These are phyloP conservation scores for Athripsodes cinereus DNA, from an alignment of 2,888 invertebrate species.

Conservation along the genomic window DNA sequence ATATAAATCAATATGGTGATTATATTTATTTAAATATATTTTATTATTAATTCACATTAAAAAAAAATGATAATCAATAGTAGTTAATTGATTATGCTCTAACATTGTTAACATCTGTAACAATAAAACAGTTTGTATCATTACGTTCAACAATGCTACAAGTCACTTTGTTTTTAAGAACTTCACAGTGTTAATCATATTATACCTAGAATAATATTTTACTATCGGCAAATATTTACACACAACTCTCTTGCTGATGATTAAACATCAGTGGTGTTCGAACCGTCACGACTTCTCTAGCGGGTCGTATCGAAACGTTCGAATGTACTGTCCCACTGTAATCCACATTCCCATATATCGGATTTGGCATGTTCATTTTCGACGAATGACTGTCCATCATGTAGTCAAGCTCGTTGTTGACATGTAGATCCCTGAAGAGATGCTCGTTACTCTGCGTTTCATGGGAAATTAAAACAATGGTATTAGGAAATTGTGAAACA, in stretches of 20 bases:
- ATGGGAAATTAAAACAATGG: neutral
- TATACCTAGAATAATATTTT: too few species aligned
- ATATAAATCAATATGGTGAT: too few species aligned
- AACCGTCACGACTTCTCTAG: constrained; percentile 59
- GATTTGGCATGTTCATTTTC: constrained; percentile 11
- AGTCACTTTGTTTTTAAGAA: too few species aligned
- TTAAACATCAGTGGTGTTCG: constrained; percentile 62
- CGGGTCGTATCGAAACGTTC: constrained; percentile 28
- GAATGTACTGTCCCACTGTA: constrained; percentile 21
- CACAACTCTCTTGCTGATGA: constrained; percentile 59
- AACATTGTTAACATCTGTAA: too few species aligned
- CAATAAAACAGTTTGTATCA: too few species aligned
- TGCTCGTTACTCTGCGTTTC: constrained; percentile 16
- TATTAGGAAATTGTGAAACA: neutral
- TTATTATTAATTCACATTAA: too few species aligned
- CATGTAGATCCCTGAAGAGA: constrained; percentile 19
- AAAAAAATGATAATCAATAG: too few species aligned
- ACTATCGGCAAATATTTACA: constrained; percentile 41
- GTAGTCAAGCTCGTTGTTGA: constrained; percentile 12
- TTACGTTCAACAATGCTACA: too few species aligned
- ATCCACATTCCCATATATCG: constrained; percentile 21
- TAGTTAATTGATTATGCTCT: too few species aligned
- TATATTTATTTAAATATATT: too few species aligned
- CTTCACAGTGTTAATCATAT: too few species aligned
- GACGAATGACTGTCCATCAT: constrained; percentile 13